Base-by-base conservation (phyloP, 2,113 vertebrate species). In the Daubentonia madagascariensis region DNA sequence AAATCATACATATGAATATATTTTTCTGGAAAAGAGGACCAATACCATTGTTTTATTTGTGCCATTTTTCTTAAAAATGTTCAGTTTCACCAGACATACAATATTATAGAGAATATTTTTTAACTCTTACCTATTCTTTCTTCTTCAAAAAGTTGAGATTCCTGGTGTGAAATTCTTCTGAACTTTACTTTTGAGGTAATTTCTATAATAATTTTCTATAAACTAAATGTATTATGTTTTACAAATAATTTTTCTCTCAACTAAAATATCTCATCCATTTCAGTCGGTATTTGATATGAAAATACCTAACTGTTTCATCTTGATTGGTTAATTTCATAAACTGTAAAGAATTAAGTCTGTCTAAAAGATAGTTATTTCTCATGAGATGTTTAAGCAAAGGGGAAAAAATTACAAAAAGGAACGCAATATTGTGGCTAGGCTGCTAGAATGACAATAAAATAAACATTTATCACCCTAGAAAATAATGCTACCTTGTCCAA, bases 161-260 rank as follows among this genome's bases (percentile, higher is more conserved):
- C 16, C 63, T 85, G 22, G 16, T 81, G 23, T 65, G 37, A 84
- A 52, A 80, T 37, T 93, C 65, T 88, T 95, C 43, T 89, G n/a
- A 50, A 48, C 23, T 88, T 97, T 54, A 89, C 52, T 95, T 96
- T 89, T 95, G 14, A 96, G 40, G 22, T 23, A 68, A 78, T 63
- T 89, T 92, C 54, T 92, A 4, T 73, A 84, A 79, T 95, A n/a
- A n/a, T n/a, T n/a, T n/a, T n/a, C n/a, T n/a, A n/a, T n/a, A 84
- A 97, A 63, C 22, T 40, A 90, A 97, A 70, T 40, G 25, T 35
- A 68, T 50, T 23, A 0, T 1, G 12, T 59, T 73, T 75, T 10
- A 6, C 8, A 12, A 45, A 35, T 75, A 85, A 52, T 78, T 93
- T 89, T 86, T 54, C 72, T 79, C 14, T 86, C 37, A 16, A 28